Evolutionary conservation across 2,888 invertebrate species (phyloP).

Genomic region (Andrena praecox): DNA sequence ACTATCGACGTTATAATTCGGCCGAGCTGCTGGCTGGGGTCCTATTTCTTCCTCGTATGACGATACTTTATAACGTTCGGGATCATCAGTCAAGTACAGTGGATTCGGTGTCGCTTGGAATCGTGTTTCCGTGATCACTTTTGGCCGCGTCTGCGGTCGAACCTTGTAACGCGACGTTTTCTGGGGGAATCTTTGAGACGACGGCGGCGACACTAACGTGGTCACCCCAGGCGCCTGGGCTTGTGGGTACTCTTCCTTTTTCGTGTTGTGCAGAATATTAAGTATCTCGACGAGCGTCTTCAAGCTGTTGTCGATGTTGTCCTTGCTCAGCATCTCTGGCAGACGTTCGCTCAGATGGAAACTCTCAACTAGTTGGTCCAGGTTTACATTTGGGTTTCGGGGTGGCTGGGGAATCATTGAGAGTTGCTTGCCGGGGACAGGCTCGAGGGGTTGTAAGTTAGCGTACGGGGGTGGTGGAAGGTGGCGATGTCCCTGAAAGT

Average conservation of each 20-base stretch:
- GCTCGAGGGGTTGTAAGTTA: slow-evolving; percentile 25
- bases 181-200: slow-evolving; percentile 23
- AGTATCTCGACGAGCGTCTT: slow-evolving; percentile 91
- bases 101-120: slow-evolving; percentile 78
- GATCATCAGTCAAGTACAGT: slow-evolving; percentile 65
- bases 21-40: slow-evolving; percentile 38
- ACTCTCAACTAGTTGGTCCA: slow-evolving; percentile 89
- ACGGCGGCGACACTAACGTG: neutral
- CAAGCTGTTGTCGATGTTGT: slow-evolving; percentile 92
- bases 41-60: slow-evolving; percentile 61
- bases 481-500: slow-evolving; percentile 75
- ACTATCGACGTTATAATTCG: slow-evolving; percentile 48
- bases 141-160: slow-evolving; percentile 71
- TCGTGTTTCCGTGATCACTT: slow-evolving; percentile 79
- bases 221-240: slow-evolving; percentile 30
- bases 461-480: slow-evolving; percentile 63
- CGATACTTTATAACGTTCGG: slow-evolving; percentile 62
- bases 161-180: slow-evolving; percentile 45
- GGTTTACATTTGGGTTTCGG: slow-evolving; percentile 82
- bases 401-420: slow-evolving; percentile 51
- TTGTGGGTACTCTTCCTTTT: slow-evolving; percentile 81
- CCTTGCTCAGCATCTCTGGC: slow-evolving; percentile 91
- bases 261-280: slow-evolving; percentile 88
- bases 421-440: slow-evolving; percentile 28
- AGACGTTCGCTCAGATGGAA: slow-evolving; percentile 91